Evolutionary conservation across 1,140 invertebrate genomes (phyloP), one percentile per base, ranked within the genome.

Genomic region (Heliconius himera): DNA sequence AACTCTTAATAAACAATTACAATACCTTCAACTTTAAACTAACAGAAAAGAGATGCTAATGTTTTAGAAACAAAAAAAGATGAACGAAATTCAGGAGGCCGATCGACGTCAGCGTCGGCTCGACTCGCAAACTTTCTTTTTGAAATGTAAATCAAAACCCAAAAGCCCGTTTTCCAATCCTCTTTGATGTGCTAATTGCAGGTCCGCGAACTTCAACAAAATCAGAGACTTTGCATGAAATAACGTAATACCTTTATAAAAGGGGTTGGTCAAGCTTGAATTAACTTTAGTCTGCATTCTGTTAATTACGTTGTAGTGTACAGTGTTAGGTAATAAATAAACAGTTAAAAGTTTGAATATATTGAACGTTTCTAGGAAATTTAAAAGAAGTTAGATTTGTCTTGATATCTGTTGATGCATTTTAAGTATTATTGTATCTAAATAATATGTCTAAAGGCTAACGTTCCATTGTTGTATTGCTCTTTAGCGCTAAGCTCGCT

Each of bases 91-190:
- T 16, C 60, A 66, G 60, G 60, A n/a, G 70, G 70, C 36, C 81
- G 74, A 77, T 73, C 79, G 76, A 82, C 74, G 76, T 84, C 74
- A 77, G 33, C 77, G 41, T 73, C 76, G 74, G n/a, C 41, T 78
- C 73, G 74, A 80, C 82, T 80, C 60, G 54, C 72, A 71, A 76
- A 82, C 78, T 70, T 73, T 87, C 81, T 79, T 90, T 90, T 90
- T 86, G 88, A 79, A 88, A 89, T 90, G 89, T 88, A 90, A 90
- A 90, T 90, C 89, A 83, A 85, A 88, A 86, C 81, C 87, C 82
- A 82, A 88, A 90, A 89, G 84, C 84, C 82, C 83, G 74, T 77
- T 83, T 79, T 82, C 81, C 84, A 86, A 84, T 86, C 82, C 79
- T 60, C 87, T 89, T 89, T 89, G 89, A 90, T 85, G 84, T 89